Evolutionary conservation across 2,797 vertebrate species (phyloP).

Genomic region (Gymnoscopelus microlampas): DNA sequence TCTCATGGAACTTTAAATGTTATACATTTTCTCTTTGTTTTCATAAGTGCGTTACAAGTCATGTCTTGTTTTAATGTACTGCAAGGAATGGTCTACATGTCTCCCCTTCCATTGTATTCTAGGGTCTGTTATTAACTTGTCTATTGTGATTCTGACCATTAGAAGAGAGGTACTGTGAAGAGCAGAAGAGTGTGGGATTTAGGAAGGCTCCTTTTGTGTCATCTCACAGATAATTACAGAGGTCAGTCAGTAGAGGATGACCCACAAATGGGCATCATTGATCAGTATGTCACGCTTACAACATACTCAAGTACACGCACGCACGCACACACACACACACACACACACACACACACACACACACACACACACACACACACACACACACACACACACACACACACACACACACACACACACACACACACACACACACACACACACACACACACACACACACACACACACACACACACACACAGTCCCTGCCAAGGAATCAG

Average conservation of each 20-base stretch:
- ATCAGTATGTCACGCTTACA: conserved; percentile 69
- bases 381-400: neutral
- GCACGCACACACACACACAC: neutral
- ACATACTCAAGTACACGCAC: neutral
- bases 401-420: neutral
- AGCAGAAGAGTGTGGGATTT: conserved; percentile 65
- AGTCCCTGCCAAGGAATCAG: conserved; percentile 47
- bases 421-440: neutral
- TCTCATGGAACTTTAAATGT: no score
- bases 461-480: conserved; percentile 3
- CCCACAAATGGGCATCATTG: conserved; percentile 64
- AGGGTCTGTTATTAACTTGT: conserved; percentile 57
- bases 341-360: neutral
- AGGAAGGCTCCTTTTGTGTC: conserved; percentile 59
- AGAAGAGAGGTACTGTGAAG: conserved; percentile 55
- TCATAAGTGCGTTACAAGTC: no score
- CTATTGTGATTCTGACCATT: conserved; percentile 53
- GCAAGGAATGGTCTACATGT: no score
- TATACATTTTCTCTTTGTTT: no score
- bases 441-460: conserved; percentile 16
- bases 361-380: conserved; percentile 11
- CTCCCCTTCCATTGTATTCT: conserved; percentile 37
- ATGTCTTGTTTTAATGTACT: no score
- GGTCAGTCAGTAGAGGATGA: conserved; percentile 71
- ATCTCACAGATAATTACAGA: conserved; percentile 75